A percentile compares a stretch with the other conserved stretches of the same genome.
phyloP scores from a whole-genome alignment of 2,113 vertebrate species.

The Heterochromis multidens region DNA sequence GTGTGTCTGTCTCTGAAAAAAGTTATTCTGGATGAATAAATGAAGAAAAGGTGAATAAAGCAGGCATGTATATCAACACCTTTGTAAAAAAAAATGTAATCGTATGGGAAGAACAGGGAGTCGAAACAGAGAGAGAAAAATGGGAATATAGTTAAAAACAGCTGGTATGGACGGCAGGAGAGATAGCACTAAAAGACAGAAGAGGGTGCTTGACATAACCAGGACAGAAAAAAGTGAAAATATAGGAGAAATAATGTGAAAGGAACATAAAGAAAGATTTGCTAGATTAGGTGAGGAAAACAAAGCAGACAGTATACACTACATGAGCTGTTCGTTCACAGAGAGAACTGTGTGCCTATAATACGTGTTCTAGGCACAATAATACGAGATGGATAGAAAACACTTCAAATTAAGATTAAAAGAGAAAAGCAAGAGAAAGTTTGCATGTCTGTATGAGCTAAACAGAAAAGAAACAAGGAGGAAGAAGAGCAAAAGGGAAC shows the following conservation, averaged over 20 bases:
- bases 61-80: background rate
- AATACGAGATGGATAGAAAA: background rate
- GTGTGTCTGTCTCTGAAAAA: background rate
- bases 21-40: conserved; percentile 10
- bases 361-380: background rate
- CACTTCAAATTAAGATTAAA: background rate
- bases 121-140: conserved; percentile 1
- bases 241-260: background rate
- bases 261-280: background rate
- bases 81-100: conserved; percentile 1
- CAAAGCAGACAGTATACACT: background rate
- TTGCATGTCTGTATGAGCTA: background rate
- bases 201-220: background rate
- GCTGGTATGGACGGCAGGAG: background rate
- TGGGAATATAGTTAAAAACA: background rate
- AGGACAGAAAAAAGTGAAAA: background rate
- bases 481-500: conserved; percentile 11
- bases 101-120: background rate
- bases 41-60: conserved; percentile 39
- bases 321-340: background rate
- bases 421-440: background rate
- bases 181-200: background rate
- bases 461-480: background rate
- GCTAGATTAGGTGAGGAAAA: background rate
- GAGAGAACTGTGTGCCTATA: background rate